Conservation (phyloP, 1,140 invertebrate species). For the Goniozus legneri region DNA sequence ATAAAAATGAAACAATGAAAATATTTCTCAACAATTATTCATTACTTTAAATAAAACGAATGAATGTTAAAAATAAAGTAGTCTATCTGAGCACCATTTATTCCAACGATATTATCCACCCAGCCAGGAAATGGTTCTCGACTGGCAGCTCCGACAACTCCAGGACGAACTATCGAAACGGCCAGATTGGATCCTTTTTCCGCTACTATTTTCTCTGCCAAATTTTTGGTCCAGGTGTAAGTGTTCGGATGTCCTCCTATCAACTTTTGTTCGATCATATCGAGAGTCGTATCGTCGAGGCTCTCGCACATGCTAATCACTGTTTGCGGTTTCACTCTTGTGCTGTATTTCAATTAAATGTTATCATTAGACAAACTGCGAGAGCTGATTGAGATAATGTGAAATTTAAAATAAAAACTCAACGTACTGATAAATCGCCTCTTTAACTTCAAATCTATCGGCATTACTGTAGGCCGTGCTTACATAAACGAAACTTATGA, state of each 20-base stretch:
- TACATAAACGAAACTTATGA: slow-evolving; percentile 76
- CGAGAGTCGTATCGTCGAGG: slow-evolving; percentile 66
- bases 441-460: slow-evolving; percentile 65
- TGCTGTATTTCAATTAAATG: slow-evolving; percentile 49
- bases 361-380: no score
- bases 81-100: slow-evolving; percentile 55
- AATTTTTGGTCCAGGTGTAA: slow-evolving; percentile 82
- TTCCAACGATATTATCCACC: slow-evolving; percentile 92
- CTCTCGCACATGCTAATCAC: slow-evolving; percentile 68
- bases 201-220: slow-evolving; percentile 74
- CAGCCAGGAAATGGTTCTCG: slow-evolving; percentile 82
- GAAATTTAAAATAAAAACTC: no score
- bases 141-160: slow-evolving; percentile 78
- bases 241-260: slow-evolving; percentile 80
- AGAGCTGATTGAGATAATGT: no score
- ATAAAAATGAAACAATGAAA: no score
- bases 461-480: slow-evolving; percentile 88
- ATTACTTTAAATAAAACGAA: no score
- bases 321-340: slow-evolving; percentile 64
- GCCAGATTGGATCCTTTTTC: slow-evolving; percentile 66
- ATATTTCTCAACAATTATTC: no score
- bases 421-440: slow-evolving; percentile 64
- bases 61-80: no score
- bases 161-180: slow-evolving; percentile 85
- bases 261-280: slow-evolving; percentile 63